Conservation (phyloP, 2,888 invertebrate species). For the Chirona hameri region DNA sequence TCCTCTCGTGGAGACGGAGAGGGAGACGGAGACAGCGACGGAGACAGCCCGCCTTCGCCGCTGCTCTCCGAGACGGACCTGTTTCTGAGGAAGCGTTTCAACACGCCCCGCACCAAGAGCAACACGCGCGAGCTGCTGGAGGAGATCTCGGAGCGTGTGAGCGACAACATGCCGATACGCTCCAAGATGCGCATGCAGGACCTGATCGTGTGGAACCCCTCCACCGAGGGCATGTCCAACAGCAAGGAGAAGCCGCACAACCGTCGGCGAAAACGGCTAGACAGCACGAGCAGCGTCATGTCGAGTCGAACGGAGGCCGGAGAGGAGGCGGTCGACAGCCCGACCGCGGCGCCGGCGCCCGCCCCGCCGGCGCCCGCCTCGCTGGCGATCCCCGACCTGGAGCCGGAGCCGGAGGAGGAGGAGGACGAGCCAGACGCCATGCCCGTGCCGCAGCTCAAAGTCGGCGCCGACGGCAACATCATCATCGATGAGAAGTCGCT, state of each 20-base stretch:
- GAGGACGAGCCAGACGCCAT: neutral
- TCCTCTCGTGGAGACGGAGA: conserved; percentile 40
- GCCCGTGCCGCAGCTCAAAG: conserved; percentile 61
- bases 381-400: neutral
- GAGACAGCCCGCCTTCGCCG: neutral
- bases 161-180: no score
- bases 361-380: neutral
- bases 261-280: neutral
- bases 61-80: neutral
- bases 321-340: neutral
- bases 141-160: no score
- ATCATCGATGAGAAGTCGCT: conserved; percentile 65
- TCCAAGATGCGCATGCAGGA: conserved; percentile 85
- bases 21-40: neutral
- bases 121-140: neutral
- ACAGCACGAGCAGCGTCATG: neutral
- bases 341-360: neutral
- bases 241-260: neutral
- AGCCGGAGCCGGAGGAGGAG: neutral
- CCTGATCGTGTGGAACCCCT: conserved; percentile 88
- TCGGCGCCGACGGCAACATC: conserved; percentile 79
- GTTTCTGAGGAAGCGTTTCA: conserved; percentile 14
- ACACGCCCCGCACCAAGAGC: neutral
- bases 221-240: conserved; percentile 41
- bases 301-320: neutral